Conservation (phyloP, 2,797 vertebrate species). For the Chelmon rostratus region DNA sequence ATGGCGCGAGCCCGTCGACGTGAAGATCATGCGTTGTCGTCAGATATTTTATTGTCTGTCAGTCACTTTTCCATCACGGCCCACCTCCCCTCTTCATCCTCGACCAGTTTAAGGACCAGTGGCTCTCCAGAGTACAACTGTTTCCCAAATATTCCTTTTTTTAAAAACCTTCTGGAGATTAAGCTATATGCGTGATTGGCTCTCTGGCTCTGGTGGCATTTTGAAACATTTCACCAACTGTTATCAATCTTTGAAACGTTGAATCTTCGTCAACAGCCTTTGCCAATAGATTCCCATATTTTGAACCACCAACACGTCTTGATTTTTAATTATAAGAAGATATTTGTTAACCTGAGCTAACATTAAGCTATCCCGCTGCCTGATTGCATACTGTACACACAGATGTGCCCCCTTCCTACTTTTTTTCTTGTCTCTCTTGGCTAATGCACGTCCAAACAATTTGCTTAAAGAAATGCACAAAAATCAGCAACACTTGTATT, state of each 20-base stretch:
- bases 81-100: conserved; percentile 56
- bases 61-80: conserved; percentile 44
- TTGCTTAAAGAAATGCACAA: conserved; percentile 14
- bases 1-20: conserved; percentile 41
- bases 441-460: conserved; percentile 5
- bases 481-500: background rate
- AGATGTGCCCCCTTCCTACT: background rate
- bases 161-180: background rate
- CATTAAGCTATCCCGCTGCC: conserved; percentile 20
- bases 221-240: conserved; percentile 2
- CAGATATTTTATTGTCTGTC: conserved; percentile 52
- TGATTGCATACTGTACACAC: conserved; percentile 8
- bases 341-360: conserved; percentile 18
- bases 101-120: conserved; percentile 26
- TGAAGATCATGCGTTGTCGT: conserved; percentile 39
- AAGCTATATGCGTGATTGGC: background rate
- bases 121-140: conserved; percentile 42
- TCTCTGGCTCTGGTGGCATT: conserved; percentile 9
- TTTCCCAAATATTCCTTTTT: background rate
- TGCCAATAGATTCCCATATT: background rate
- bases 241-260: background rate
- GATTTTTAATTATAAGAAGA: conserved; percentile 6
- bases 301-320: conserved; percentile 5
- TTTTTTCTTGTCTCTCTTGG: conserved; percentile 7
- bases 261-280: background rate